Conservation (phyloP, 2,797 vertebrate genomes). For the Monodelphis domestica region DNA sequence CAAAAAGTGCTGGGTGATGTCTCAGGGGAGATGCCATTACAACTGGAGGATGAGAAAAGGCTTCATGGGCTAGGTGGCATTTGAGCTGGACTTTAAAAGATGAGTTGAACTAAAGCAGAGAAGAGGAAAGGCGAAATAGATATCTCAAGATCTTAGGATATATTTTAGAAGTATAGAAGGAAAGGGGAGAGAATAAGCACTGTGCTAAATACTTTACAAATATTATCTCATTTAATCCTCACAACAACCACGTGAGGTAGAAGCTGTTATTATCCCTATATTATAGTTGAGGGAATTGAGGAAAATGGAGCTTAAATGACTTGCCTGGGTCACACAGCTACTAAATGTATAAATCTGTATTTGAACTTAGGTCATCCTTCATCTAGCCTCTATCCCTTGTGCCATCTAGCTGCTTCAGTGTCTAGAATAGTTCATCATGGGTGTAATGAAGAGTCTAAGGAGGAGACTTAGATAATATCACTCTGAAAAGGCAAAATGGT, state of each 20-base stretch:
- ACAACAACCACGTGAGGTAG: neutral
- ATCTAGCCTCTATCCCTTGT: neutral
- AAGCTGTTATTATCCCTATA: neutral
- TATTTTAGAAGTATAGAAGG: neutral
- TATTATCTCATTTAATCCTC: neutral
- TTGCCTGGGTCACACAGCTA: neutral
- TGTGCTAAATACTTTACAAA: neutral
- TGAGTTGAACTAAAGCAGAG: neutral
- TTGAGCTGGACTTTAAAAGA: neutral
- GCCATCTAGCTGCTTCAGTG: neutral
- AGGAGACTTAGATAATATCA: neutral
- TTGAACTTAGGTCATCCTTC: too few relatives aligned
- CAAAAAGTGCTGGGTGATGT: neutral
- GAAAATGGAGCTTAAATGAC: neutral
- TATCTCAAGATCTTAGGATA: neutral
- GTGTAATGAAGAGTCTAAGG: neutral
- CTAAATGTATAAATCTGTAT: neutral
- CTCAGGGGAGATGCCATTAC: neutral
- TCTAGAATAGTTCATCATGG: neutral
- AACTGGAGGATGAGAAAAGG: neutral
- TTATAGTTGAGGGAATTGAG: neutral
- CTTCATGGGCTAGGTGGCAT: neutral
- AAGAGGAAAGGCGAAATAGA: neutral
- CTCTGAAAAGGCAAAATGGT: neutral
- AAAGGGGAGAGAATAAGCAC: neutral